These are phyloP conservation scores for Gastracanthus pulcherrimus DNA, from an alignment of 2,888 invertebrate species.

Conservation along the genomic window DNA sequence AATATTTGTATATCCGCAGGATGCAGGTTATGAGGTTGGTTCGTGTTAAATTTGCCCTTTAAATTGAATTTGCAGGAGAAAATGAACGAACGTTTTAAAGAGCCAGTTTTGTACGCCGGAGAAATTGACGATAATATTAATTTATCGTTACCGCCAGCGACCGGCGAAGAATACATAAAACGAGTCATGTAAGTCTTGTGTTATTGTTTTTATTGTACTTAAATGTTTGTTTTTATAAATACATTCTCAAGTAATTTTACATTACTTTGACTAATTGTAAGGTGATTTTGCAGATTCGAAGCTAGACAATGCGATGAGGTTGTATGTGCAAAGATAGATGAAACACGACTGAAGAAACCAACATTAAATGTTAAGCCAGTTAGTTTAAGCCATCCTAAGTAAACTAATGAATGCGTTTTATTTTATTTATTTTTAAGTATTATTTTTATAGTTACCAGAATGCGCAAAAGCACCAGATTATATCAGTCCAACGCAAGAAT, in stretches of 20 bases:
- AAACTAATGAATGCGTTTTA: background rate
- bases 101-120: constrained; percentile 68
- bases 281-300: constrained; percentile 68
- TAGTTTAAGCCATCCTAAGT: constrained; percentile 16
- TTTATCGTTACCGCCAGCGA: constrained; percentile 67
- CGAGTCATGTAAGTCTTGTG: constrained; percentile 71
- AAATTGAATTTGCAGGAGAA: too few relatives aligned
- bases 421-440: constrained; percentile 6
- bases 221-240: background rate
- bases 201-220: too few relatives aligned
- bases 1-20: too few relatives aligned
- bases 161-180: constrained; percentile 75
- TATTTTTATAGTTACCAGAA: constrained; percentile 74
- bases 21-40: background rate
- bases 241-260: constrained; percentile 14
- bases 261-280: too few relatives aligned
- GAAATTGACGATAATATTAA: constrained; percentile 68
- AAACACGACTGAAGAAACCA: constrained; percentile 63
- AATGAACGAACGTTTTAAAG: constrained; percentile 69
- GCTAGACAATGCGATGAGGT: constrained; percentile 71
- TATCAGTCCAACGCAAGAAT: constrained; percentile 79
- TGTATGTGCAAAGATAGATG: constrained; percentile 70
- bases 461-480: constrained; percentile 77
- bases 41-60: background rate
- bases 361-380: constrained; percentile 66